Base-by-base conservation (phyloP, 35 echinoderm and acorn worm genomes). In the Diadema setosum region DNA sequence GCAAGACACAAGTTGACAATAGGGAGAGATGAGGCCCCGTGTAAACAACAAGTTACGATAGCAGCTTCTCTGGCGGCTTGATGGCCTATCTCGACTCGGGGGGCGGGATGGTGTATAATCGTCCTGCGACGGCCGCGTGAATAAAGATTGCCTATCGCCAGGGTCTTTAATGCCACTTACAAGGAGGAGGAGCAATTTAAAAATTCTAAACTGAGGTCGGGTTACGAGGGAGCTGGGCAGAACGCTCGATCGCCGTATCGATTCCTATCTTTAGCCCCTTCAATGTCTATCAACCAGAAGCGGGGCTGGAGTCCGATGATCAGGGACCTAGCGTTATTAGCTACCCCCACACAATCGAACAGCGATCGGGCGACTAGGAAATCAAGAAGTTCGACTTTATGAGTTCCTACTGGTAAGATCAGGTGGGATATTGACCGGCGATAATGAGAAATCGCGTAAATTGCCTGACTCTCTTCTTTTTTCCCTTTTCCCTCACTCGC, bases 131-230 rank as follows among this genome's bases (percentile, higher is more conserved):
- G 40, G n/a, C 37, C 37, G 73, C 34, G 24, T 26, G 37, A 78
- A 41, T 41, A 78, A 78, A 78, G 73, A 78, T 78, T 78, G 73
- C 73, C 73, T 44, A 44, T 78, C 63, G 37, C 24, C 44, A 21
- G 37, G 73, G 73, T 78, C 73, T 78, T 78, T 78, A 78, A 78
- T 78, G 44, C 73, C 73, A 78, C 73, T 78, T 78, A 78, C 73
- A 42, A n/a, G 73, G 40, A 44, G 35, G n/a, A 78, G 73, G 44
- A 78, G 73, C 73, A 78, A 78, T 78, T 78, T 78, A 42, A 78
- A 78, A 78, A 78, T 78, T 78, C 73, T 78, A 78, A 78, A 78
- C 73, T 20, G 73, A 78, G 73, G 35, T 78, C 73, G 73, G 40
- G 40, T 78, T 78, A 78, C 73, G 73, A 78, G 73, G 12, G 73